A percentile compares a stretch with the other conserved stretches of the same genome.
These are phyloP conservation scores for Nothoprocta perdicaria DNA, from an alignment of 2,113 vertebrate genomes.

Conservation along the genomic window DNA sequence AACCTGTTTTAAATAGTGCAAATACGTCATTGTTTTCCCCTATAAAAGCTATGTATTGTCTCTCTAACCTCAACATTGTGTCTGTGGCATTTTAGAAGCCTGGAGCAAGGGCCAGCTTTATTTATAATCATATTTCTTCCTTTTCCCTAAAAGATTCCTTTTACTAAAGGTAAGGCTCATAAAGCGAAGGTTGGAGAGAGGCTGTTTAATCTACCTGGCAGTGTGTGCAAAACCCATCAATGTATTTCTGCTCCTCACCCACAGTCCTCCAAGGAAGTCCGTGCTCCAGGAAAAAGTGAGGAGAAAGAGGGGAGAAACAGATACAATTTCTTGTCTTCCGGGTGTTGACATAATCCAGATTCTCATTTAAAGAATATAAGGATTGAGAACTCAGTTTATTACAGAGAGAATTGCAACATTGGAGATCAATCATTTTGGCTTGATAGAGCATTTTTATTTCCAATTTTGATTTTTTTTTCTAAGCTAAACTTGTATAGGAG, in stretches of 20 bases:
- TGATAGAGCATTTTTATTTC: neutral
- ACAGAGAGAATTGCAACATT: neutral
- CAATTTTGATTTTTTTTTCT: conserved; percentile 12
- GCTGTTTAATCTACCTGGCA: conserved; percentile 19
- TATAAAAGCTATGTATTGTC: conserved; percentile 3
- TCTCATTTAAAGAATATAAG: neutral
- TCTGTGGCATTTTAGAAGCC: conserved; percentile 70
- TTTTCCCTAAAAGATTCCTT: conserved; percentile 12
- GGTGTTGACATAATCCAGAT: neutral
- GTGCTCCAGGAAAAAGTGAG: neutral
- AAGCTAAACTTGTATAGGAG: conserved; percentile 2
- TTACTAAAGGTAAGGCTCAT: neutral
- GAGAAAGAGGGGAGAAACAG: neutral
- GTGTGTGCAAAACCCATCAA: neutral
- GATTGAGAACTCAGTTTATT: neutral
- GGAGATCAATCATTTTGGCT: neutral
- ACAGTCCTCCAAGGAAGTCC: neutral
- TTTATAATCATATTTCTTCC: conserved; percentile 81
- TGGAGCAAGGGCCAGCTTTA: conserved; percentile 88
- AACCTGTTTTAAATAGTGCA: conserved; percentile 48
- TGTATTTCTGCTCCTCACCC: neutral
- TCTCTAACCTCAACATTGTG: conserved; percentile 7
- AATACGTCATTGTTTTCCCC: neutral
- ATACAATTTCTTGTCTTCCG: neutral
- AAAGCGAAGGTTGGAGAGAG: neutral